Conservation (phyloP, 1,140 invertebrate species). For the Drosophila paulistorum region DNA sequence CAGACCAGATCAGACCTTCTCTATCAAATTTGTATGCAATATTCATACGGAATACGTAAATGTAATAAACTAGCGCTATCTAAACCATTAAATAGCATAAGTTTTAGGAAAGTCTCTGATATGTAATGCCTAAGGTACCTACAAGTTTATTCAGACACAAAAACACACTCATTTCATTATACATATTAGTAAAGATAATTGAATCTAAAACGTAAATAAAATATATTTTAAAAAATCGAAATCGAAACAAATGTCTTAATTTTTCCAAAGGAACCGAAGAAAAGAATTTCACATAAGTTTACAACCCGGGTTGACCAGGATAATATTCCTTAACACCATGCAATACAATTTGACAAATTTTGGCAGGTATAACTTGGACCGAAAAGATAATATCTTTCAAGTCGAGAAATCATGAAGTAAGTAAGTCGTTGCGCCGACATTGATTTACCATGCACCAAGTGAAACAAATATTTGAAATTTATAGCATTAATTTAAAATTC, state of each 20-base stretch:
- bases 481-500: too few relatives aligned
- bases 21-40: constrained; percentile 26
- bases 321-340: too few relatives aligned
- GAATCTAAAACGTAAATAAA: constrained; percentile 62
- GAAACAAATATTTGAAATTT: too few relatives aligned
- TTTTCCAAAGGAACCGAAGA: not conserved
- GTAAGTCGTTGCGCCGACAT: too few relatives aligned
- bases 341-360: too few relatives aligned
- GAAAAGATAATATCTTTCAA: too few relatives aligned
- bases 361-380: too few relatives aligned
- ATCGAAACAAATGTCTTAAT: not conserved
- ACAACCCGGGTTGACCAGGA: too few relatives aligned
- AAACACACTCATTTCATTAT: constrained; percentile 61
- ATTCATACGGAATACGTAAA: constrained; percentile 58
- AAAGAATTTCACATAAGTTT: too few relatives aligned
- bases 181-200: constrained; percentile 53
- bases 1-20: not conserved
- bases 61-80: constrained; percentile 62
- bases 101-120: constrained; percentile 63
- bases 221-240: constrained; percentile 76
- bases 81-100: constrained; percentile 48
- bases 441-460: too few relatives aligned
- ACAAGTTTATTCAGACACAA: constrained; percentile 70
- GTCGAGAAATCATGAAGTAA: too few relatives aligned
- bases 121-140: constrained; percentile 79